A percentile compares a stretch with the other conserved stretches of the same genome.
These are phyloP conservation scores for Anodontia alba DNA, from an alignment of 2,888 invertebrate species.

Conservation along the genomic window DNA sequence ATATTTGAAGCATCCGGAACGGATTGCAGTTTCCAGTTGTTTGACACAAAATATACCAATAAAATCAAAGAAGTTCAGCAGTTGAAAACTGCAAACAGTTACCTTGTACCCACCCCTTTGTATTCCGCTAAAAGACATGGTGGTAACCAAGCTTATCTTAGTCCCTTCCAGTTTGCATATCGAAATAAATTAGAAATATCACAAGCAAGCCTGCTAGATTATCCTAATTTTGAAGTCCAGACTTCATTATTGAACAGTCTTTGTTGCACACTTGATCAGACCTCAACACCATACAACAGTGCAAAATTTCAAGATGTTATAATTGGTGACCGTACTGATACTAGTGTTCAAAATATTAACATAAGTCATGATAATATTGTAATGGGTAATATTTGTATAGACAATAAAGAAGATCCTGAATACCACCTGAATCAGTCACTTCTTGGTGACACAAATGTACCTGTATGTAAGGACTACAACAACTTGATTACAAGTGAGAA, in stretches of 20 bases:
- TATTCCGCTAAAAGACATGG: not conserved
- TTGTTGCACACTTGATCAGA: constrained; percentile 51
- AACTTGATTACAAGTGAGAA: no score
- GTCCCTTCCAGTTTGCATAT: not conserved
- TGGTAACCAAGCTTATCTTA: not conserved
- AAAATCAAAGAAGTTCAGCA: no score
- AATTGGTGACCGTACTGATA: not conserved
- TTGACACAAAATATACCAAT: no score
- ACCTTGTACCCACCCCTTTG: not conserved
- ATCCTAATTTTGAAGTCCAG: constrained; percentile 60
- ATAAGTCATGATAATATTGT: no score
- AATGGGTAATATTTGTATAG: no score
- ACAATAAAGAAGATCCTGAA: no score
- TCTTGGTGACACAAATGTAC: no score
- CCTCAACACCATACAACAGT: constrained; percentile 51
- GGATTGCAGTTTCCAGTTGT: no score
- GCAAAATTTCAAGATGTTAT: constrained; percentile 30
- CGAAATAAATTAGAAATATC: not conserved
- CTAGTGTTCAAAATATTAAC: not conserved
- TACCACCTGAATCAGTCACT: no score
- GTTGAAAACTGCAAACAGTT: no score
- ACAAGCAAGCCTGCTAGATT: constrained; percentile 25
- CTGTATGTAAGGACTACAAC: no score
- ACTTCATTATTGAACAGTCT: constrained; percentile 56
- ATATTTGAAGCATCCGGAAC: no score